Conservation (phyloP, 2,888 invertebrate species). For the Phyllotreta cruciferae region DNA sequence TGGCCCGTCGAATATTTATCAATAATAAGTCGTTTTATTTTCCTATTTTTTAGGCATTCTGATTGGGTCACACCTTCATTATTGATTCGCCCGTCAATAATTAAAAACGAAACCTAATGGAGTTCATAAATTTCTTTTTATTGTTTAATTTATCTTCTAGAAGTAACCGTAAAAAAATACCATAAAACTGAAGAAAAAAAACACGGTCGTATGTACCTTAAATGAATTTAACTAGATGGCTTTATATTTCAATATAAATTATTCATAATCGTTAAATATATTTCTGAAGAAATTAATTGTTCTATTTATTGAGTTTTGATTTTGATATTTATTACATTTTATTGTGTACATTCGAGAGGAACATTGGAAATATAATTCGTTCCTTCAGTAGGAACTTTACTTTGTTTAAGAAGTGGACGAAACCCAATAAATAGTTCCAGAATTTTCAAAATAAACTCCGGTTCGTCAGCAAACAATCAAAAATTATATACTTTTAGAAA, state of each 20-base stretch:
- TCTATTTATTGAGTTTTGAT: too few species aligned
- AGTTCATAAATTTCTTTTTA: slow-evolving; percentile 21
- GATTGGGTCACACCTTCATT: slow-evolving; percentile 16
- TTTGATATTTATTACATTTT: too few species aligned
- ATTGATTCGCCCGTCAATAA: slow-evolving; percentile 20
- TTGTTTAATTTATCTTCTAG: slow-evolving; percentile 20
- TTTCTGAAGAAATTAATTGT: too few species aligned
- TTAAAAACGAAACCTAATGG: slow-evolving; percentile 19
- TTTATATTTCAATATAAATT: slow-evolving; percentile 7
- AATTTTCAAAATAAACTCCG: slow-evolving; percentile 4
- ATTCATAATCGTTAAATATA: slow-evolving; percentile 9
- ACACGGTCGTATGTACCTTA: neutral
- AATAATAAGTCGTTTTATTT: neutral
- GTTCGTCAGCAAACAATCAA: slow-evolving; percentile 10
- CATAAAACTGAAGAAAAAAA: slow-evolving; percentile 7
- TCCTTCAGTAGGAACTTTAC: too few species aligned
- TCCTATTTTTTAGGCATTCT: slow-evolving; percentile 5
- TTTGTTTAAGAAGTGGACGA: too few species aligned
- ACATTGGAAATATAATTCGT: too few species aligned
- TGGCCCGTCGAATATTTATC: slow-evolving; percentile 9
- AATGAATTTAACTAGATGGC: slow-evolving; percentile 3
- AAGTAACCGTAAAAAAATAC: slow-evolving; percentile 18
- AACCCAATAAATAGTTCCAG: slow-evolving; percentile 2
- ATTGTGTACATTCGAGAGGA: too few species aligned
- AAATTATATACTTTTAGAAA: slow-evolving; percentile 10